Base-by-base conservation (phyloP, 2,113 vertebrate species). In the Microcebus griseorufus region DNA sequence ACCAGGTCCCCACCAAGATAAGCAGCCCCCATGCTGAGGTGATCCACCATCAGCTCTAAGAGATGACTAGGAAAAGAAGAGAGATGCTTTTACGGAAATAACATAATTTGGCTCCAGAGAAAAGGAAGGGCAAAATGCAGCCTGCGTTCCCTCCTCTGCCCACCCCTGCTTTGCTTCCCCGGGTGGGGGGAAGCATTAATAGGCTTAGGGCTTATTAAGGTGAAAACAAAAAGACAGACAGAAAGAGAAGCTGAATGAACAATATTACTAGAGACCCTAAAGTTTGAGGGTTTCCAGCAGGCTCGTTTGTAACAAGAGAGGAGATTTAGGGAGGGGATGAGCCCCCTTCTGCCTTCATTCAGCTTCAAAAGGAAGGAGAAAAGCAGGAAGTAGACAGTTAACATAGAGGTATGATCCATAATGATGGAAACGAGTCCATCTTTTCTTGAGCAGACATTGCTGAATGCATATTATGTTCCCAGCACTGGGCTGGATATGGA, bases 51-150 rank as follows among this genome's bases (percentile, higher is more conserved):
- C 83, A 87, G 48, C 95, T 88, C 25, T 62, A 81, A 22, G 90
- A 88, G 96, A 97, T 86, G 88, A 81, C 93, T 65, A 91, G 80
- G 93, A 76, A 58, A 97, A 90, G 82, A 86, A 95, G 90, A 98
- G 97, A 88, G 97, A 93, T 92, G 96, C 96, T 98, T 98, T 93
- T 88, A 93, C 45, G 97, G 94, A 96, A 98, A 98, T 98, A 93
- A 96, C 97, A 95, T 97, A 98, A 98, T 96, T 97, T 98, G 80
- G 94, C 97, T 98, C 97, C 94, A 84, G 95, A 98, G 96, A 94
- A 94, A 94, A 97, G 62, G 39, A 53, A 90, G 96, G 83, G 80
- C 87, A 97, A 98, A 96, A 89, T 96, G 93, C 96, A 95, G 96
- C 88, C 81, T 97, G 83, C 94, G 87, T 90, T 93, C 90, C 89